Evolutionary conservation across 2,888 invertebrate genomes (phyloP).

Genomic region (Cephus pulcher): DNA sequence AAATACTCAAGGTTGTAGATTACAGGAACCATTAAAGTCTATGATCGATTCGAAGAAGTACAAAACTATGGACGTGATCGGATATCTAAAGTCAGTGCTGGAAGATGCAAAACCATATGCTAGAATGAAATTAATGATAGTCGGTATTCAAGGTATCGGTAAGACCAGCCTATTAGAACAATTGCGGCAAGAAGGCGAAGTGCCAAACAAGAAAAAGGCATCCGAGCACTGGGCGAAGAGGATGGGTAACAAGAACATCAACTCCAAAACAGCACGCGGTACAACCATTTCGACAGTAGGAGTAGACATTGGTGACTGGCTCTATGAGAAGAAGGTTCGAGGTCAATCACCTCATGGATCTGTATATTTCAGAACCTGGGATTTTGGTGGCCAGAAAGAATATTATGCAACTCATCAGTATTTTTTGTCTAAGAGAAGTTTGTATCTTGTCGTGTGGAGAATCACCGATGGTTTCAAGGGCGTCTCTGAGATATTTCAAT

Average conservation of each 20-base stretch:
- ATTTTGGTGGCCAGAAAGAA: conserved; percentile 98
- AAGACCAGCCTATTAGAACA: conserved; percentile 94
- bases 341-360: conserved; percentile 82
- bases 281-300: conserved; percentile 95
- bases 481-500: conserved; percentile 89
- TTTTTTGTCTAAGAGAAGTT: conserved; percentile 92
- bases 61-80: conserved; percentile 95
- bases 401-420: conserved; percentile 99
- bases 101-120: conserved; percentile 95
- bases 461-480: conserved; percentile 91
- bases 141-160: conserved; percentile 86
- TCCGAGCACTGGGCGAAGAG: conserved; percentile 92
- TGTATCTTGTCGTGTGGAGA: conserved; percentile 96
- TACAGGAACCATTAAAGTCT: conserved; percentile 88
- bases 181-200: conserved; percentile 86
- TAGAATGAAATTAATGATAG: conserved; percentile 96
- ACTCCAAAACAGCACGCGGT: conserved; percentile 80
- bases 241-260: conserved; percentile 90
- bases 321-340: conserved; percentile 86
- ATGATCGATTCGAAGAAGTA: conserved; percentile 94
- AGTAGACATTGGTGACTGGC: conserved; percentile 96
- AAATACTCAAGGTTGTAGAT: conserved; percentile 88
- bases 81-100: conserved; percentile 88
- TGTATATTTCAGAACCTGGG: conserved; percentile 96
- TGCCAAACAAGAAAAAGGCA: conserved; percentile 76